Evolutionary conservation across 2,888 invertebrate genomes (phyloP).

Genomic region (Apamea crenata): DNA sequence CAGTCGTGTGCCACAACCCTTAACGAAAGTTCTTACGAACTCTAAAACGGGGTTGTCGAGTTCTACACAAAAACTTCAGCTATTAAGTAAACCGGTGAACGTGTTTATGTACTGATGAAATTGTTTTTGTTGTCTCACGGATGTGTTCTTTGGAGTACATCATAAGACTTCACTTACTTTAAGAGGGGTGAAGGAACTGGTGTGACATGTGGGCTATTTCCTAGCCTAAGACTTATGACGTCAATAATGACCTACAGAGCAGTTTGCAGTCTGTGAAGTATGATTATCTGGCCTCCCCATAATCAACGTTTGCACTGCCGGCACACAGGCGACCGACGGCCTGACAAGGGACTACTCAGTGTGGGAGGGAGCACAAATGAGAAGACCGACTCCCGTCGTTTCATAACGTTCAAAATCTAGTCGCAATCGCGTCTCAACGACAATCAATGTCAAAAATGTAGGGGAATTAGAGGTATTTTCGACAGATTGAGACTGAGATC

Average conservation of each 20-base stretch:
- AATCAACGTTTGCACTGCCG: not conserved
- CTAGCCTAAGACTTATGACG: not conserved
- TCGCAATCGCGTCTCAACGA: too few relatives aligned
- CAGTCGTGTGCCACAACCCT: slow-evolving; percentile 31
- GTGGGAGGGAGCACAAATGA: too few relatives aligned
- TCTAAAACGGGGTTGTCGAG: slow-evolving; percentile 45
- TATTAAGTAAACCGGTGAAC: slow-evolving; percentile 55
- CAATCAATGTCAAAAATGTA: too few relatives aligned
- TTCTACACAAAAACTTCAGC: slow-evolving; percentile 57
- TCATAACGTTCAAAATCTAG: too few relatives aligned
- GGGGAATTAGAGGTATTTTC: too few relatives aligned
- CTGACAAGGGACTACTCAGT: too few relatives aligned
- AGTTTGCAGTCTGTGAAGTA: not conserved
- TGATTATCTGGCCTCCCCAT: not conserved
- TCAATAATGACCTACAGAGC: not conserved
- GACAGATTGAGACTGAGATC: too few relatives aligned
- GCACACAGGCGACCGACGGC: not conserved
- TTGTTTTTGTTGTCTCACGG: slow-evolving; percentile 44
- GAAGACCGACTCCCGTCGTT: too few relatives aligned
- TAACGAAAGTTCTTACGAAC: slow-evolving; percentile 46
- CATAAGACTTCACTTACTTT: slow-evolving; percentile 8
- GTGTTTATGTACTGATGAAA: slow-evolving; percentile 52
- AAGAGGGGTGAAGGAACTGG: slow-evolving; percentile 5
- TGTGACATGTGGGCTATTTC: not conserved
- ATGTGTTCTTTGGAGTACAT: slow-evolving; percentile 19